These are phyloP conservation scores for Mycetomoellerius zeteki DNA, from an alignment of 1,140 invertebrate genomes.

Conservation along the genomic window DNA sequence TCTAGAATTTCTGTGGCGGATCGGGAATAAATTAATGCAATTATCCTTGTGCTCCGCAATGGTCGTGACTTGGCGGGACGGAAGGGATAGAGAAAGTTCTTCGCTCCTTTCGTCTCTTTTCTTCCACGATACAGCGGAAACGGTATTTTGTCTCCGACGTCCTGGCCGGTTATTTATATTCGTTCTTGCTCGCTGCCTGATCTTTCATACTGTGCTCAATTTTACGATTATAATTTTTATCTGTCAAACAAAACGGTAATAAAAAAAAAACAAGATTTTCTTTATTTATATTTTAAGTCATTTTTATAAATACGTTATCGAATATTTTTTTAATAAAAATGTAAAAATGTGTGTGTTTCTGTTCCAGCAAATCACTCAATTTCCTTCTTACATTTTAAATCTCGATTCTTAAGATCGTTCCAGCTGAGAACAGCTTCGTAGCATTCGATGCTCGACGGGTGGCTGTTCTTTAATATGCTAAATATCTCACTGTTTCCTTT, in stretches of 20 bases:
- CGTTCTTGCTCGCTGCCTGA: neutral
- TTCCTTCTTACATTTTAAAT: conserved; percentile 1
- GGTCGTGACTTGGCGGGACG: conserved; percentile 37
- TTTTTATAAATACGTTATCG: neutral
- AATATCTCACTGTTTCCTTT: conserved; percentile 74
- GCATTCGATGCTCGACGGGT: conserved; percentile 67
- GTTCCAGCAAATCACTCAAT: conserved; percentile 51
- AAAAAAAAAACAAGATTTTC: neutral
- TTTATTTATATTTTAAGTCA: neutral
- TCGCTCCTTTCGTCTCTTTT: neutral
- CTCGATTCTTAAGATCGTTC: conserved; percentile 52
- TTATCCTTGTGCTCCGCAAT: conserved; percentile 74
- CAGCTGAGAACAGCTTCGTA: conserved; percentile 71
- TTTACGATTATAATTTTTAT: neutral
- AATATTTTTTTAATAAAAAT: neutral
- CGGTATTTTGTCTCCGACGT: conserved; percentile 54
- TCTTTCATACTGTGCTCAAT: neutral
- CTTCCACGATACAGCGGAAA: conserved; percentile 47
- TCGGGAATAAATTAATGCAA: conserved; percentile 83
- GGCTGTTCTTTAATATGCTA: conserved; percentile 84
- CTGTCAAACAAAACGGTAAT: neutral
- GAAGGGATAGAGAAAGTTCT: conserved; percentile 61
- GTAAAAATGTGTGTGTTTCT: neutral
- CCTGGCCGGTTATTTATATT: conserved; percentile 52
- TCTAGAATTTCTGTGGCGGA: conserved; percentile 78